Percentiles rank a stretch among this genome's conserved stretches.
Evolutionary conservation across 2,888 invertebrate genomes (phyloP).

Genomic region (Orthosia incerta): DNA sequence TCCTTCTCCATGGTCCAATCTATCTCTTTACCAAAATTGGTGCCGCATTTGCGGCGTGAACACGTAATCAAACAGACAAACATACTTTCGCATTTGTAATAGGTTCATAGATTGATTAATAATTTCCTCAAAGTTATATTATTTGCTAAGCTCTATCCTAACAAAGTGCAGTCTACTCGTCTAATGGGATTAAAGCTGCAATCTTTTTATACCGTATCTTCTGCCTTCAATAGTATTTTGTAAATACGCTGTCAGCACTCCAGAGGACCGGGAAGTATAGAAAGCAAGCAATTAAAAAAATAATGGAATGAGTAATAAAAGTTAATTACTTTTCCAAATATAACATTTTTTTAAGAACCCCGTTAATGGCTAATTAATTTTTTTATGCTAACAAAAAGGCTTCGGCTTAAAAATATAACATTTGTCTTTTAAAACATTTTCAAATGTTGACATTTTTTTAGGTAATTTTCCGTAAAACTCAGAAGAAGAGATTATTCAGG

Average conservation of each 20-base stretch:
- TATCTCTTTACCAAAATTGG: no score
- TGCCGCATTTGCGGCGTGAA: no score
- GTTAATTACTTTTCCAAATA: slow-evolving; percentile 25
- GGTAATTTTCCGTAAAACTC: no score
- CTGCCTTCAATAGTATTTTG: slow-evolving; percentile 6
- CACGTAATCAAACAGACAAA: not conserved
- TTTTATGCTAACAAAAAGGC: not conserved
- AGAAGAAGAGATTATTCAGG: not conserved
- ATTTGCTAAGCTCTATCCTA: not conserved
- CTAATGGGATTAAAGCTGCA: not conserved
- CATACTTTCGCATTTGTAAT: not conserved
- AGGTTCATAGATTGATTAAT: not conserved
- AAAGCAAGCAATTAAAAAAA: slow-evolving; percentile 24
- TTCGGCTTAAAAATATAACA: not conserved
- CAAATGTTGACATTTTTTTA: not conserved
- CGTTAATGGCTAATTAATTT: not conserved
- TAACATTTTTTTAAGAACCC: not conserved
- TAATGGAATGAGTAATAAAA: slow-evolving; percentile 34
- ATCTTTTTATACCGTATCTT: not conserved
- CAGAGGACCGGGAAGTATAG: slow-evolving; percentile 21
- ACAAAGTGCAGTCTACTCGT: no score
- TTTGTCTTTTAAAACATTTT: no score
- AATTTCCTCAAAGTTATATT: not conserved
- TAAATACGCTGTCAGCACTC: slow-evolving; percentile 23
- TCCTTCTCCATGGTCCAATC: no score